Evolutionary conservation across 2,113 vertebrate genomes (phyloP).

Genomic region (Peromyscus polionotus): DNA sequence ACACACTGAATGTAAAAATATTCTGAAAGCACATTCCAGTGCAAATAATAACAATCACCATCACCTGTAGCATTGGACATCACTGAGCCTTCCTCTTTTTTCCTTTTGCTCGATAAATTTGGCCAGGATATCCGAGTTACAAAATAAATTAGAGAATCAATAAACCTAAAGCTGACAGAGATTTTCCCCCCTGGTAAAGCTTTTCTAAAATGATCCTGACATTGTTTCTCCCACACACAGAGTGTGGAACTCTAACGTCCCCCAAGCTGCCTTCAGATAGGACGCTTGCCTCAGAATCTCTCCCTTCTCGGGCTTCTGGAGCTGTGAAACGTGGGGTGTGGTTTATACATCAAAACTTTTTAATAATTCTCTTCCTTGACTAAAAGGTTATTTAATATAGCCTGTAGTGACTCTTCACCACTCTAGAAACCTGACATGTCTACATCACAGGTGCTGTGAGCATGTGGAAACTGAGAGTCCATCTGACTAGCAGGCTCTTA

Average conservation of each 20-base stretch:
- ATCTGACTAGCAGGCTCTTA: background rate
- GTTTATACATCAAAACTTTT: background rate
- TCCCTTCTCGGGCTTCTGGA: slow-evolving; percentile 1
- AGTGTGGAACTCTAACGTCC: background rate
- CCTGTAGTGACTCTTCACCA: background rate
- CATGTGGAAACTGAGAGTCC: background rate
- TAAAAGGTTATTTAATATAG: background rate
- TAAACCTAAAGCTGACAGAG: slow-evolving; percentile 10
- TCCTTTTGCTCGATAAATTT: background rate
- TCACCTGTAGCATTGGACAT: background rate
- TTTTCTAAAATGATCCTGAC: background rate
- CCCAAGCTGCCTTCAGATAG: background rate
- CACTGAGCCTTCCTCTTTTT: background rate
- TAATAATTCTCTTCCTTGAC: slow-evolving; percentile 10
- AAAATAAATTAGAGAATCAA: slow-evolving; percentile 18
- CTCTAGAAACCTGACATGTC: background rate
- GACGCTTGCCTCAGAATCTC: background rate
- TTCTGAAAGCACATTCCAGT: background rate
- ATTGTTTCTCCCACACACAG: background rate
- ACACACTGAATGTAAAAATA: background rate
- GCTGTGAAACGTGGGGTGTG: background rate
- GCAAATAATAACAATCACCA: background rate
- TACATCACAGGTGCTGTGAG: background rate
- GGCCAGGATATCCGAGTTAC: background rate
- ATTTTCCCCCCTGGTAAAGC: background rate